Base-by-base conservation (phyloP, 2,113 vertebrate genomes). In the Prochilodus magdalenae region DNA sequence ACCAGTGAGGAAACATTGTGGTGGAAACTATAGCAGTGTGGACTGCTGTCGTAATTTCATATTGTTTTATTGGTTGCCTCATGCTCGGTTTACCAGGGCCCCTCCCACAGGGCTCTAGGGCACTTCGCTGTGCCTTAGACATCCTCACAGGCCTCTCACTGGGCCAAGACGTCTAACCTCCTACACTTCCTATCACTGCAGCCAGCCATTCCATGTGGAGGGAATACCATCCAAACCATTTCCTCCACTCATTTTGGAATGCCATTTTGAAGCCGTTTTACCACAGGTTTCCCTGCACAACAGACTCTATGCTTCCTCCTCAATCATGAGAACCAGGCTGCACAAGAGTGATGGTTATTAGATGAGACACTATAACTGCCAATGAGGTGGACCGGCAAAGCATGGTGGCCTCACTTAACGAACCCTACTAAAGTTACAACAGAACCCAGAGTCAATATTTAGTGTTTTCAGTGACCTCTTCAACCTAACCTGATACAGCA, bases 381-480 rank as follows among this genome's bases (percentile, higher is more conserved):
- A 77, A 55, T 44, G 47, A 65, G 33, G 67, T 24, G 30, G 66
- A 27, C 62, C 70, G 57, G 44, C 47, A 77, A 77, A 77, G 49
- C 30, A n/a, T 27, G 27, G 73, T 78, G 70, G 80, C 79, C 60
- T 78, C 30, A 69, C 75, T 85, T 79, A 82, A 73, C 70, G 44
- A 36, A 59, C 12, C 26, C 75, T 75, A 24, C 53, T 82, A 62
- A 57, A 72, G 53, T 85, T 85, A 79, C 70, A 74, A 49, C 71
- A 85, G 53, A 77, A 26, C 29, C 24, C 26, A 82, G 47, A 55
- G 76, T 78, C 67, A 82, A 79, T 63, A 77, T 72, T 72, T 63
- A 13, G 40, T 82, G 76, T 84, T 87, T 84, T 65, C 12, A 59
- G 53, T 77, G 80, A 83, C 80, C 83, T 73, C 71, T 79, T 84